Conservation (phyloP, 2,797 vertebrate genomes). For the Channa striata region DNA sequence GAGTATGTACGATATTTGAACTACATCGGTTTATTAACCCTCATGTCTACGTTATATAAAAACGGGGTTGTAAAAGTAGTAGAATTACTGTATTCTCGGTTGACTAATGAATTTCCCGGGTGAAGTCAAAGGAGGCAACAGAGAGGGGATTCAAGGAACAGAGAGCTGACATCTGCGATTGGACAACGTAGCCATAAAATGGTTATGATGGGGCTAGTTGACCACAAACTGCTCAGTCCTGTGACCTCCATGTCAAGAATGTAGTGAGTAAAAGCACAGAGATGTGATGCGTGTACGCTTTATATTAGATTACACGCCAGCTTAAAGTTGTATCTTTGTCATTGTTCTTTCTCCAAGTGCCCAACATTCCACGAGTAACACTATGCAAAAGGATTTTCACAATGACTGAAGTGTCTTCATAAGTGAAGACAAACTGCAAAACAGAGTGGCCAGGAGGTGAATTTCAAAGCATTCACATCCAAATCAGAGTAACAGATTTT, state of each 20-base stretch:
- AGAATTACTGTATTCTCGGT: background rate
- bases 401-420: constrained; percentile 30
- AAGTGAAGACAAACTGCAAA: constrained; percentile 10
- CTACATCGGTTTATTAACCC: no score
- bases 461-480: background rate
- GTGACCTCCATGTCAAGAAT: constrained; percentile 73
- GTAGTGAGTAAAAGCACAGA: constrained; percentile 60
- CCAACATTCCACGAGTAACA: constrained; percentile 63
- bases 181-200: constrained; percentile 55
- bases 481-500: background rate
- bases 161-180: constrained; percentile 39
- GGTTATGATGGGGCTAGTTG: constrained; percentile 33
- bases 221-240: constrained; percentile 40
- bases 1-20: no score
- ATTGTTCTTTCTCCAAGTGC: constrained; percentile 63
- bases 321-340: constrained; percentile 57
- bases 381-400: constrained; percentile 24
- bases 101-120: constrained; percentile 22
- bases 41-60: no score
- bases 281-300: constrained; percentile 48
- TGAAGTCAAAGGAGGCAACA: background rate
- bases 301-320: constrained; percentile 74
- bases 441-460: background rate
- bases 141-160: constrained; percentile 2
- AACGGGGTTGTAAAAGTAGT: no score